A percentile compares a stretch with the other conserved stretches of the same genome.
phyloP scores from a whole-genome alignment of 2,797 vertebrate genomes.

The Neosilurus mollespiculum region DNA sequence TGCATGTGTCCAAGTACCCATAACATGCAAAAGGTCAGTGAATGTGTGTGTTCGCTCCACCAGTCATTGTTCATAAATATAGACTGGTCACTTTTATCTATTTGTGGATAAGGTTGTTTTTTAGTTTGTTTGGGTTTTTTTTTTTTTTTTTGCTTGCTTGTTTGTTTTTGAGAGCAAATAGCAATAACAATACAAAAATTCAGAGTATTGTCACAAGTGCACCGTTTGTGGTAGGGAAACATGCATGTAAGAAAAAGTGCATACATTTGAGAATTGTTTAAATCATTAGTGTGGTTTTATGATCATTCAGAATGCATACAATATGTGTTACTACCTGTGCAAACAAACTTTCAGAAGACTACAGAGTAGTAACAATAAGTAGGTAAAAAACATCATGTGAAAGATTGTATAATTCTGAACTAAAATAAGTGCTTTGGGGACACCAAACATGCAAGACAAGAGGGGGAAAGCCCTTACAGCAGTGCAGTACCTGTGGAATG shows the following conservation, averaged over 20 bases:
- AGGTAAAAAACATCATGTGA: not conserved
- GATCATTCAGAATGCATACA: not conserved
- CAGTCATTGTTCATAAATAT: too few relatives aligned
- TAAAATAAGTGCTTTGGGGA: conserved; percentile 11
- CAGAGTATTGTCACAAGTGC: not conserved
- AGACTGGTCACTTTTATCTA: too few relatives aligned
- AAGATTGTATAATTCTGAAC: not conserved
- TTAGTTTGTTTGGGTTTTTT: too few relatives aligned
- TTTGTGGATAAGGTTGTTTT: too few relatives aligned
- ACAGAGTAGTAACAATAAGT: not conserved
- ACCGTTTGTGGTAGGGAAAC: too few relatives aligned
- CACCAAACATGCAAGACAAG: conserved; percentile 11
- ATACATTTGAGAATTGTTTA: not conserved
- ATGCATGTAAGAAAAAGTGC: too few relatives aligned
- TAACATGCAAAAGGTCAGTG: too few relatives aligned
- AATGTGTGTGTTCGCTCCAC: too few relatives aligned
- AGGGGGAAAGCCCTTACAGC: conserved; percentile 60
- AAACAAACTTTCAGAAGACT: not conserved
- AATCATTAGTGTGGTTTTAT: not conserved
- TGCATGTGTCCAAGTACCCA: too few relatives aligned
- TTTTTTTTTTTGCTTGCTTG: too few relatives aligned
- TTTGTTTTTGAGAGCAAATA: not conserved
- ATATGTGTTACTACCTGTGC: not conserved
- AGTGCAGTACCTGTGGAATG: conserved; percentile 79
- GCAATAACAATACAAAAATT: not conserved